Evolutionary conservation across 2,113 vertebrate species (phyloP).

Genomic region (Meriones unguiculatus): DNA sequence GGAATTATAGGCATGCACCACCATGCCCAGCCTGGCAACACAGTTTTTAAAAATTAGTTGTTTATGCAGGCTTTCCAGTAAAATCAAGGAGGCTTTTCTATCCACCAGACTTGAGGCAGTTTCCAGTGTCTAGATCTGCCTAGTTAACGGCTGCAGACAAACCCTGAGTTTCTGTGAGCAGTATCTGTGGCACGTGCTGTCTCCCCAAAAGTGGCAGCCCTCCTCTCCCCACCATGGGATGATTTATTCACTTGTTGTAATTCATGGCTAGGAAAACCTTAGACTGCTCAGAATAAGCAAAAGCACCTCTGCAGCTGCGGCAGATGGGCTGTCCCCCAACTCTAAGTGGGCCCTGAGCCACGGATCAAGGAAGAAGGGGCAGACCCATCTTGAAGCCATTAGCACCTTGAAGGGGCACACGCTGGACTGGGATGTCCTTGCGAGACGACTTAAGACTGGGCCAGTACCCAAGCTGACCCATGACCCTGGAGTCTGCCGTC

Average conservation of each 20-base stretch:
- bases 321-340: constrained; percentile 75
- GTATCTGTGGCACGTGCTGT: neutral
- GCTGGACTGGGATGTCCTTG: neutral
- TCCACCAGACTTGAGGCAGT: neutral
- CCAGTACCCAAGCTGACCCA: constrained; percentile 39
- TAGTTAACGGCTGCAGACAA: neutral
- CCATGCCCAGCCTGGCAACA: too few relatives aligned
- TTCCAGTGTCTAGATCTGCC: neutral
- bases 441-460: neutral
- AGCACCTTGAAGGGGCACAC: constrained; percentile 51
- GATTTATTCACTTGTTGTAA: constrained; percentile 83
- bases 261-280: constrained; percentile 84
- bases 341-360: constrained; percentile 66
- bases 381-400: constrained; percentile 83
- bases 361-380: constrained; percentile 58
- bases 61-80: neutral
- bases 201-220: constrained; percentile 50
- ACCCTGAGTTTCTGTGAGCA: neutral
- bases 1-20: too few relatives aligned
- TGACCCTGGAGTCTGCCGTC: constrained; percentile 50
- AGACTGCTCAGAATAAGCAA: constrained; percentile 86
- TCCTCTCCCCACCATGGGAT: constrained; percentile 67
- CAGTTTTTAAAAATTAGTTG: neutral
- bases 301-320: constrained; percentile 87
- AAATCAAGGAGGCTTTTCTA: neutral